A percentile compares a stretch with the other conserved stretches of the same genome.
Evolutionary conservation across 2,113 vertebrate species (phyloP).

Genomic region (Cinclus mexicanus): DNA sequence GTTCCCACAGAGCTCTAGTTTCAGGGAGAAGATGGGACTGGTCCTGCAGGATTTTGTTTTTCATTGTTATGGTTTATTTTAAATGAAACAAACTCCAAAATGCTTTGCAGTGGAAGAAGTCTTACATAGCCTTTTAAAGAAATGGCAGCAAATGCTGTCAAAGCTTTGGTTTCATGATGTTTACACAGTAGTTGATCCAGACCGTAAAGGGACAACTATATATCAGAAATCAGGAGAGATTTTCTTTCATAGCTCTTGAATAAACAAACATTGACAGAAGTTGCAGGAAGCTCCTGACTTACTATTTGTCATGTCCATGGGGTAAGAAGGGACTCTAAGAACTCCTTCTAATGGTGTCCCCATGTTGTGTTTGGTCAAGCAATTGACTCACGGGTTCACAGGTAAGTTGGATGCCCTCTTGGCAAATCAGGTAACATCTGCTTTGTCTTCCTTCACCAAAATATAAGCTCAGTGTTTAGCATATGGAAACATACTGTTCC

Average conservation of each 20-base stretch:
- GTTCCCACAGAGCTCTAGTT: background rate
- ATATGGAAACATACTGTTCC: background rate
- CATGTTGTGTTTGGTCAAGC: background rate
- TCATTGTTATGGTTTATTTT: background rate
- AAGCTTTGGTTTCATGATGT: background rate
- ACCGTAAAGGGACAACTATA: background rate
- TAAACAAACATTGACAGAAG: background rate
- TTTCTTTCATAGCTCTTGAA: background rate
- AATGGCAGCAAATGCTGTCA: background rate
- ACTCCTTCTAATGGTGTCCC: background rate
- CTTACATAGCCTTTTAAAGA: background rate
- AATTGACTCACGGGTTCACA: rapidly evolving
- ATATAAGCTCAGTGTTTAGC: background rate
- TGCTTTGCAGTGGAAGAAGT: background rate
- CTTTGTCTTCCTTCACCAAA: background rate
- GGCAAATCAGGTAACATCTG: background rate
- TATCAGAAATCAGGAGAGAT: background rate
- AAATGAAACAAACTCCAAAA: background rate
- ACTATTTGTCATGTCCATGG: background rate
- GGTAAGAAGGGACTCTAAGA: background rate
- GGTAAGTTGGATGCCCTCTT: background rate
- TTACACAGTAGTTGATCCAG: background rate
- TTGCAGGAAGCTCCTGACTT: background rate
- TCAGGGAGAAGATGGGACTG: background rate
- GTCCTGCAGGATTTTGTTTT: background rate